Conservation (phyloP, 2,888 invertebrate species). For the Tortrix viridana region DNA sequence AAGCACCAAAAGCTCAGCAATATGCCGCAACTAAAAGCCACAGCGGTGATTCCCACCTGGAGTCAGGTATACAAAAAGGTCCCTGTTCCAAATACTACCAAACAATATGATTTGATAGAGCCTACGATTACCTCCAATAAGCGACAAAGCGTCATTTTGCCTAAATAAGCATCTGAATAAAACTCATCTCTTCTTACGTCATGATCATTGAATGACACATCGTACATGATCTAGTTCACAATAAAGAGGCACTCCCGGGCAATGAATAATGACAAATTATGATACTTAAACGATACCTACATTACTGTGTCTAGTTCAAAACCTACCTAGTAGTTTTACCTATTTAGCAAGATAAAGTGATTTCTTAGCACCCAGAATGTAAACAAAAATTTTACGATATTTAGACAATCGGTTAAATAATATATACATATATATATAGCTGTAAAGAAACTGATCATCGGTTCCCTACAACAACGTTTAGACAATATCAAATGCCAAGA, state of each 20-base stretch:
- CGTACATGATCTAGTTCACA: slow-evolving; percentile 21
- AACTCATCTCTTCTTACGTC: neutral
- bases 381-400: too few relatives aligned
- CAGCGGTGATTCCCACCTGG: neutral
- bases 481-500: too few relatives aligned
- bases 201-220: neutral
- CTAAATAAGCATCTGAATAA: neutral
- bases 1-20: too few relatives aligned
- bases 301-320: neutral
- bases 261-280: slow-evolving; percentile 7
- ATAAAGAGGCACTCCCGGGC: slow-evolving; percentile 33
- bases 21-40: too few relatives aligned
- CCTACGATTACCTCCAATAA: too few relatives aligned
- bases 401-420: too few relatives aligned
- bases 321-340: neutral
- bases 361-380: too few relatives aligned
- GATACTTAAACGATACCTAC: neutral
- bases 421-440: too few relatives aligned
- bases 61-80: neutral
- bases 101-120: neutral
- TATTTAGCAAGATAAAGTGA: too few relatives aligned
- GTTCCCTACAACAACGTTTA: too few relatives aligned
- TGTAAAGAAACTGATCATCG: too few relatives aligned
- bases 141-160: neutral
- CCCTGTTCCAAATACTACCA: neutral